Conservation (phyloP, 2,113 vertebrate species). For the Pseudois nayaur region DNA sequence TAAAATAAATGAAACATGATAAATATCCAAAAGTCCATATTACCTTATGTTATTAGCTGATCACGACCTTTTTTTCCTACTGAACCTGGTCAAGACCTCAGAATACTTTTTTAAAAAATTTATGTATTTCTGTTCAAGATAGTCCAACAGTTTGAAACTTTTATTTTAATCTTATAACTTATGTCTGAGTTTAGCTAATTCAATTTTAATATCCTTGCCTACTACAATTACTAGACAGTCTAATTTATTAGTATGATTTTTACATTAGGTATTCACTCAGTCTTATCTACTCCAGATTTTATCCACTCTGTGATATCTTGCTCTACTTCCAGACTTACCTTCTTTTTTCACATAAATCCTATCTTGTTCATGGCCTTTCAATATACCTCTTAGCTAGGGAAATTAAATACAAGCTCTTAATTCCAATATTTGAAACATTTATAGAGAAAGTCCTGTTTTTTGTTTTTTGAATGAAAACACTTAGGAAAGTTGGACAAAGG, state of each 20-base stretch:
- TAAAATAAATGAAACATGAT: not conserved
- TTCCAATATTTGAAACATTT: not conserved
- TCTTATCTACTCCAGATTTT: not conserved
- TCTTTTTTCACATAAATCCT: not conserved
- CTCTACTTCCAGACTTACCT: not conserved
- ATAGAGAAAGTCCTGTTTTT: not conserved
- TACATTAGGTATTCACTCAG: not conserved
- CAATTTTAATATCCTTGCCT: not conserved
- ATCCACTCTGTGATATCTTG: not conserved
- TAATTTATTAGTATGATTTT: not conserved
- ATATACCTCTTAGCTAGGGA: not conserved
- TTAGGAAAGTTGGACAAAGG: not conserved
- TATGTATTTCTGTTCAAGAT: not conserved
- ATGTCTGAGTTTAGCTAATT: not conserved
- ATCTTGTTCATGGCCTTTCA: not conserved
- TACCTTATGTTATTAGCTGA: not conserved
- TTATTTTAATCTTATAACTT: not conserved
- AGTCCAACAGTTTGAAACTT: not conserved
- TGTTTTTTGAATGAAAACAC: not conserved
- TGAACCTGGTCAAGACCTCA: not conserved
- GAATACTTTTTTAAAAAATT: not conserved
- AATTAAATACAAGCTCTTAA: not conserved
- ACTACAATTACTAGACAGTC: not conserved
- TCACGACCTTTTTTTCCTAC: not conserved
- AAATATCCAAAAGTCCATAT: not conserved